Percentiles rank a stretch among this genome's conserved stretches.
phyloP scores from a whole-genome alignment of 2,888 invertebrate genomes.

The Folsomia candida region DNA sequence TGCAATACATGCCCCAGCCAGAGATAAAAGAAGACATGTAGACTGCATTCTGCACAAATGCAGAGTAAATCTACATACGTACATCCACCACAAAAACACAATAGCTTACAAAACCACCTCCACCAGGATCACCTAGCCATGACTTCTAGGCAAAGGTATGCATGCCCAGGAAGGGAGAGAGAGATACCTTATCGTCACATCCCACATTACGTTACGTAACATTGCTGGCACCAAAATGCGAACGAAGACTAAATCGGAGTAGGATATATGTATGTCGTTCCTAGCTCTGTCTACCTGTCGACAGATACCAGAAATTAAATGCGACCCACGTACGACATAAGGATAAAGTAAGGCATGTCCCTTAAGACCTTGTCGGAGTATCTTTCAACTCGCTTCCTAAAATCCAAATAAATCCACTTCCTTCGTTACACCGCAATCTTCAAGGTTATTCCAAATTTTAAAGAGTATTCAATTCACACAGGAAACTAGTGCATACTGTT shows the following conservation, averaged over 20 bases:
- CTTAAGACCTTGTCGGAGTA: too few species aligned
- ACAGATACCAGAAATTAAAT: too few species aligned
- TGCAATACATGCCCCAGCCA: slow-evolving; percentile 17
- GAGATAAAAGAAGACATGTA: slow-evolving; percentile 4
- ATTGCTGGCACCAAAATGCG: not conserved
- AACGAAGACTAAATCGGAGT: too few species aligned
- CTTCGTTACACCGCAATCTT: too few species aligned
- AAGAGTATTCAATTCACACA: not conserved
- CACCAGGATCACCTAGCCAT: not conserved
- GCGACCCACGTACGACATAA: too few species aligned
- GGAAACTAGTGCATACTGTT: not conserved
- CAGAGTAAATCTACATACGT: not conserved
- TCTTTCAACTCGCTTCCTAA: too few species aligned
- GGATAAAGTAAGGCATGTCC: too few species aligned
- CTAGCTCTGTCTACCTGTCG: too few species aligned
- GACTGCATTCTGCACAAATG: not conserved
- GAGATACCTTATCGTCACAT: not conserved
- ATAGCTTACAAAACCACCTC: not conserved
- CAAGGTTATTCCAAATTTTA: not conserved
- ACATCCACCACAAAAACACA: too few species aligned
- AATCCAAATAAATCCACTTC: too few species aligned
- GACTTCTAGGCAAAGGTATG: too few species aligned
- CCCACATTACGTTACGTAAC: not conserved
- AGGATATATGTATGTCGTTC: too few species aligned
- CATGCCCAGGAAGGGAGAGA: not conserved